A percentile compares a stretch with the other conserved stretches of the same genome.
Evolutionary conservation across 2,113 vertebrate species (phyloP).

Genomic region (Ailuropoda melanoleuca): DNA sequence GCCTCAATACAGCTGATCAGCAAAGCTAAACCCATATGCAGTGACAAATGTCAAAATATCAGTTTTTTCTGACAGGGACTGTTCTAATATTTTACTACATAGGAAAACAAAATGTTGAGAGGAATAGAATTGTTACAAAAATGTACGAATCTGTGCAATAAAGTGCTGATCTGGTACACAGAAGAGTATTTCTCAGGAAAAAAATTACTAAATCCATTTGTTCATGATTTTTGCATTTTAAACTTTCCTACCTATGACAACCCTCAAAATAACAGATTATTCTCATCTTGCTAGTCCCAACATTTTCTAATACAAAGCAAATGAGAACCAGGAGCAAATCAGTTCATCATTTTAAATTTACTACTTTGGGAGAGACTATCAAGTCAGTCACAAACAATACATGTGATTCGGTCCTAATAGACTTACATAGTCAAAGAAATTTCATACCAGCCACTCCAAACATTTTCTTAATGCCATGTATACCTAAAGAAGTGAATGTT

Average conservation of each 20-base stretch:
- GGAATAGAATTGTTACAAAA: not conserved
- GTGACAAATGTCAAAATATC: not conserved
- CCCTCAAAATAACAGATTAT: not conserved
- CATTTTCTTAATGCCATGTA: not conserved
- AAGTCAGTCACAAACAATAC: not conserved
- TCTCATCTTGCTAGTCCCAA: not conserved
- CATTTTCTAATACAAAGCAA: not conserved
- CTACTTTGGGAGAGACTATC: not conserved
- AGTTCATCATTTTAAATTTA: not conserved
- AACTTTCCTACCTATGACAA: not conserved
- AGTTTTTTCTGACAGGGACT: not conserved
- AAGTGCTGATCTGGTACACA: not conserved
- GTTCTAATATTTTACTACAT: not conserved
- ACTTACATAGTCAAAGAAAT: not conserved
- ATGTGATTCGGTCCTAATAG: not conserved
- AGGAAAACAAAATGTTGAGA: not conserved
- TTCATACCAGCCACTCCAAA: not conserved
- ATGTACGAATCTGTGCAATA: not conserved
- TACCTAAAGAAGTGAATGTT: not conserved
- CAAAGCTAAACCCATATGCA: not conserved
- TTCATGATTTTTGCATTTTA: not conserved
- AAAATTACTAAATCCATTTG: not conserved
- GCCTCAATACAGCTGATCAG: not conserved
- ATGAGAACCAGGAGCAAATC: not conserved
- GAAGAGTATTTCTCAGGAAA: not conserved